Evolutionary conservation across 1,140 invertebrate species (phyloP).

Genomic region (Ips typographus): DNA sequence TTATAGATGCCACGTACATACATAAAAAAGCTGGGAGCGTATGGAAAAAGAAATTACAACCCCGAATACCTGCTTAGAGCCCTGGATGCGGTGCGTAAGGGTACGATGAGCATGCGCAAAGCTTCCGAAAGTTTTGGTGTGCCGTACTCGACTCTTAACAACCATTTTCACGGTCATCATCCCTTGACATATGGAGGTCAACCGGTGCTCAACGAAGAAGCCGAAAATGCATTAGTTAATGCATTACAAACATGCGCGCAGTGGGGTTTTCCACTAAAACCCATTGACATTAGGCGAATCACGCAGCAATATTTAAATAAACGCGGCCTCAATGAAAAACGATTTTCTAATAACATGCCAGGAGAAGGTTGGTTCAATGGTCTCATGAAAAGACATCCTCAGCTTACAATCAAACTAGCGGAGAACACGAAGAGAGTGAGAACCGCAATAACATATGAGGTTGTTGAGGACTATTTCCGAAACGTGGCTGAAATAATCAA

Average conservation of each 20-base stretch:
- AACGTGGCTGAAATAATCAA: neutral
- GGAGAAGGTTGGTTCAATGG: neutral
- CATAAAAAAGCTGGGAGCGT: too few species aligned
- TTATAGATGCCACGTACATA: too few species aligned
- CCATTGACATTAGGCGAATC: neutral
- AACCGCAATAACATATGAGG: neutral
- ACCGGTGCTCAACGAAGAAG: too few species aligned
- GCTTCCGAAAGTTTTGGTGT: too few species aligned
- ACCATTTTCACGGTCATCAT: too few species aligned
- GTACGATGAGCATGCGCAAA: too few species aligned
- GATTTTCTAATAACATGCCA: neutral
- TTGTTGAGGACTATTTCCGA: neutral
- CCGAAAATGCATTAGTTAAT: neutral
- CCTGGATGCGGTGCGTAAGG: too few species aligned
- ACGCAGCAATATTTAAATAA: neutral
- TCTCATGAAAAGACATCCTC: neutral
- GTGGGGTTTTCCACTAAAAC: neutral
- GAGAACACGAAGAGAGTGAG: neutral
- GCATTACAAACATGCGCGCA: neutral
- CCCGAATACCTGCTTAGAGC: too few species aligned
- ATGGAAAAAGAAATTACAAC: too few species aligned
- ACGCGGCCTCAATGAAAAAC: neutral
- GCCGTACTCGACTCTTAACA: too few species aligned
- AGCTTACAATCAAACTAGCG: neutral
- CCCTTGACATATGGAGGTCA: too few species aligned